Base-by-base conservation (phyloP, 2,888 invertebrate genomes). In the Frankliniella intonsa region DNA sequence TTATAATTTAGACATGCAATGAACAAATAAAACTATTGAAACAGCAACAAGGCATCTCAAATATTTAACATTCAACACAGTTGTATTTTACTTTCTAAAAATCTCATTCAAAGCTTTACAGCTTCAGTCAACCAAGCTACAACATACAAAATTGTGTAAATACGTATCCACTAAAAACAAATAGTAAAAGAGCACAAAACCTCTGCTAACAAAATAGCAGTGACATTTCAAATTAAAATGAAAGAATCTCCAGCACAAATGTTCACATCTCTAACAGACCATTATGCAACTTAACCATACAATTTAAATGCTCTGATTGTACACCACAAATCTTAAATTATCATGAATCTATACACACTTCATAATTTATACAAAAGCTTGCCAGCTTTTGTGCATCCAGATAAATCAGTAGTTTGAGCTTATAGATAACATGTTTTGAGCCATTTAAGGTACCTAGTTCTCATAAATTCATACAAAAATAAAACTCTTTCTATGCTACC, bases 391-490 rank as follows among this genome's bases (percentile, higher is more conserved):
- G 25, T 76, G 69, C 11, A 76, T 12, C 69, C 69, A 22, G 12
- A 76, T 76, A 22, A 9, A 76, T 76, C 69, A 76, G 22, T 25
- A 76, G 25, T 76, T 76, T 76, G 69, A 76, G 69, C 69, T 22
- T 22, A 12, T 0, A 55, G 55, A 19, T 55, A 55, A 19, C 19
- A 19, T 12, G 55, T 55, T 12, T 76, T 76, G 69, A 76, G 69
- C 69, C 25, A 25, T 76, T 76, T 22, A 7, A 62, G 8, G 22
- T 25, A 76, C 11, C 69, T 69, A 69, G 11, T 17, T 62, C 62
- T 76, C 25, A 76, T 76, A 76, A 76, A 76, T 22, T 76, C 69
- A 76, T 76, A 76, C 12, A 76, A 76, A 76, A 76, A 76, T 76
- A 76, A 76, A 76, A 22, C 69, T 76, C 69, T 76, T 76, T 38